These are phyloP conservation scores for Aptenodytes patagonicus DNA, from an alignment of 2,113 vertebrate genomes.

Conservation along the genomic window DNA sequence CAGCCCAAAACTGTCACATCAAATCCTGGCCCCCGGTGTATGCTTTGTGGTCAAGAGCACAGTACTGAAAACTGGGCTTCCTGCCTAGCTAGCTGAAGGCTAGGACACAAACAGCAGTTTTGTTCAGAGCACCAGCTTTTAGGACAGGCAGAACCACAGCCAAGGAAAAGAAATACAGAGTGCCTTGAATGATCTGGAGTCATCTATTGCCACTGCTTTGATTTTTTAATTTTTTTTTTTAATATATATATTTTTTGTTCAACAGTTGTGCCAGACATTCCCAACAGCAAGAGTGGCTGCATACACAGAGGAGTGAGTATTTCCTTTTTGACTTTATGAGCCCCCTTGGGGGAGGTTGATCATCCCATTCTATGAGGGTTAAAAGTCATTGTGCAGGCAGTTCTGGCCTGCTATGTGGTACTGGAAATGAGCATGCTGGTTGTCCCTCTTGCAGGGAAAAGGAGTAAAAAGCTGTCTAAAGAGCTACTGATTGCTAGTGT, in stretches of 20 bases:
- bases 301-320: neutral
- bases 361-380: neutral
- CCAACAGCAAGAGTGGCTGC: neutral
- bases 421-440: neutral
- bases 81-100: neutral
- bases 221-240: neutral
- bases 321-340: neutral
- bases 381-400: neutral
- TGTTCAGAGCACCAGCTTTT: neutral
- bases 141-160: neutral
- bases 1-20: neutral
- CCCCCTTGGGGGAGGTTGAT: fast-evolving
- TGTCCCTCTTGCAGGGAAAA: neutral
- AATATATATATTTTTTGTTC: neutral
- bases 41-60: neutral
- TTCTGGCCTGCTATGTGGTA: neutral
- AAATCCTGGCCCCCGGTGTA: neutral
- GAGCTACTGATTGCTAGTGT: neutral
- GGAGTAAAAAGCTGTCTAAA: neutral
- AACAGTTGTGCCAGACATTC: neutral
- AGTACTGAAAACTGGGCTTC: neutral
- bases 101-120: neutral
- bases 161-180: neutral
- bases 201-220: neutral
- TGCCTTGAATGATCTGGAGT: neutral